Conservation (phyloP, 2,113 vertebrate species). For the Melanerpes aurifrons region DNA sequence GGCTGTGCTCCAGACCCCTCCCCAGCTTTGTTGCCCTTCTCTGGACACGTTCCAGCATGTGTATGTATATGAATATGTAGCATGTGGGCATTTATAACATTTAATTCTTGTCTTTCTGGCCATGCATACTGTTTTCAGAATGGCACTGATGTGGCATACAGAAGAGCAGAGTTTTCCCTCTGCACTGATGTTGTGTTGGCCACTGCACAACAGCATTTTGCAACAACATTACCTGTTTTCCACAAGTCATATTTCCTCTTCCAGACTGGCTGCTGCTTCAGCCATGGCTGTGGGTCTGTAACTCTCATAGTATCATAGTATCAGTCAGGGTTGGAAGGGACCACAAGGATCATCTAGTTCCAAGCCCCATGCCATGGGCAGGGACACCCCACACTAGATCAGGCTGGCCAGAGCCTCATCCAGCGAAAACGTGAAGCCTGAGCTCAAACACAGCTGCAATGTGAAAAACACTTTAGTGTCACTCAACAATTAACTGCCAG, state of each 20-base stretch:
- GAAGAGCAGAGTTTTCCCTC: not conserved
- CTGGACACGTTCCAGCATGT: no score
- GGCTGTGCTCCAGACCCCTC: no score
- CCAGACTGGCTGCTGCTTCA: not conserved
- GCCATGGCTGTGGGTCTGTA: not conserved
- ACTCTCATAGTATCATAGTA: not conserved
- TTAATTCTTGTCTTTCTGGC: not conserved
- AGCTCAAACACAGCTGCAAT: not conserved
- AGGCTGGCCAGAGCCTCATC: no score
- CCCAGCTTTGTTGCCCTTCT: no score
- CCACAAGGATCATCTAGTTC: no score
- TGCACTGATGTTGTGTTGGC: not conserved
- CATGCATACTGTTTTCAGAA: not conserved
- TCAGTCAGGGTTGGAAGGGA: no score
- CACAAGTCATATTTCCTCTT: not conserved
- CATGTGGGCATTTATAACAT: not conserved
- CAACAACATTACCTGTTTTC: not conserved
- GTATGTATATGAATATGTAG: not conserved
- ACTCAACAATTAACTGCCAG: not conserved
- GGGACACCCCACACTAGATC: no score
- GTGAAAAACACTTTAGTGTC: not conserved
- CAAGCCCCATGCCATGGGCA: no score
- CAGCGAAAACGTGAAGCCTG: not conserved
- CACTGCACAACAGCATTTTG: not conserved
- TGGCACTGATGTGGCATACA: rapidly evolving